phyloP scores from a whole-genome alignment of 2,113 vertebrate species.

The Eonycteris spelaea region DNA sequence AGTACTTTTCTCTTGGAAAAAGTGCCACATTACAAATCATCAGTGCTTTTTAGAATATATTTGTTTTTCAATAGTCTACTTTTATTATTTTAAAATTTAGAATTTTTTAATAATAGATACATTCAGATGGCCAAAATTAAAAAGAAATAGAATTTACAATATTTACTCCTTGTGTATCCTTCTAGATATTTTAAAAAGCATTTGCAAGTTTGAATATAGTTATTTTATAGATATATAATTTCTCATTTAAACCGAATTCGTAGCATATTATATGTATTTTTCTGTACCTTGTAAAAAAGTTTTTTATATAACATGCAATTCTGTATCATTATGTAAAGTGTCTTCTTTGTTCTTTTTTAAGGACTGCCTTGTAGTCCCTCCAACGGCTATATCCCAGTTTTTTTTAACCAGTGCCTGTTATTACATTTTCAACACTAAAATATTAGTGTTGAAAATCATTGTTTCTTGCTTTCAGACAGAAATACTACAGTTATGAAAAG shows the following conservation, averaged over 20 bases:
- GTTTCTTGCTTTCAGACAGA: neutral
- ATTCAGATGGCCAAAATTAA: neutral
- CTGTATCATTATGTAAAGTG: neutral
- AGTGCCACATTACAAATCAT: neutral
- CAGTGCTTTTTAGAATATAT: neutral
- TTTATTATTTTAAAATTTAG: neutral
- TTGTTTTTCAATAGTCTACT: neutral
- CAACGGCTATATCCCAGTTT: neutral
- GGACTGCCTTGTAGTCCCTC: neutral
- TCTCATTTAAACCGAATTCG: neutral
- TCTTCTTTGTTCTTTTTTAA: neutral
- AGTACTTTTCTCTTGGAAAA: neutral
- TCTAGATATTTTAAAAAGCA: constrained; percentile 3
- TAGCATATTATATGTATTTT: neutral
- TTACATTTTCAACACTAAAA: neutral
- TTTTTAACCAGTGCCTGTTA: neutral
- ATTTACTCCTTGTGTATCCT: neutral
- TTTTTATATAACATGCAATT: neutral
- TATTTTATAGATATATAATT: neutral
- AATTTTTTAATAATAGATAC: neutral
- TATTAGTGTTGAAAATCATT: neutral
- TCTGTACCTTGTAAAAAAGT: neutral
- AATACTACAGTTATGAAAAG: neutral
- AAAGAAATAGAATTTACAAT: neutral
- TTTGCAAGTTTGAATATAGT: neutral